Evolutionary conservation across 53 echinoderm and acorn worm species (phyloP).

Genomic region (Zoroaster sp.): DNA sequence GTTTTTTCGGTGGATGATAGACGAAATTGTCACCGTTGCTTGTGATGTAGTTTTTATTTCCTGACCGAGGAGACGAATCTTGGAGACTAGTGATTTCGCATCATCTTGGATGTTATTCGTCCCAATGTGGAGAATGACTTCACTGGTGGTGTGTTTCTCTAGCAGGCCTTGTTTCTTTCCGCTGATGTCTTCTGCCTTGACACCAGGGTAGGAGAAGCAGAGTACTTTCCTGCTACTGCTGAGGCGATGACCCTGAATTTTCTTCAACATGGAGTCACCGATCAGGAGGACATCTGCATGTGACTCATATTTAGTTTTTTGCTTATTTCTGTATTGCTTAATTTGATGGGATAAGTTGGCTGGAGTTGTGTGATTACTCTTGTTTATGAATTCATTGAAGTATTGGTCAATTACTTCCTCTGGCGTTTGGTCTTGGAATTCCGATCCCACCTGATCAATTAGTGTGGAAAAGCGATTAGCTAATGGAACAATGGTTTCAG

Average conservation of each 20-base stretch:
- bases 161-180: neutral
- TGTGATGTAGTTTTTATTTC: neutral
- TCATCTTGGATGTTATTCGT: slow-evolving; percentile 19
- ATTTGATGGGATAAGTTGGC: neutral
- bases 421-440: too few relatives aligned
- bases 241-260: neutral
- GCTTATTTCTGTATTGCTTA: neutral
- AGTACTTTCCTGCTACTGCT: neutral
- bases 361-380: too few relatives aligned
- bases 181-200: slow-evolving; percentile 16
- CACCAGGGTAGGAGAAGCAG: neutral
- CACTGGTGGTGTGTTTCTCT: neutral
- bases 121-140: slow-evolving; percentile 17
- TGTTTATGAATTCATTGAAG: too few relatives aligned
- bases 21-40: neutral
- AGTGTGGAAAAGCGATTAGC: too few relatives aligned
- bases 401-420: too few relatives aligned
- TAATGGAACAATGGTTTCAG: too few relatives aligned
- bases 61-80: neutral
- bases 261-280: slow-evolving; percentile 45
- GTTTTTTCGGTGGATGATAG: too few relatives aligned
- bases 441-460: too few relatives aligned
- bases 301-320: neutral
- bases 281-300: neutral
- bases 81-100: neutral